These are phyloP conservation scores for Ranitomeya imitator DNA, from an alignment of 2,113 vertebrate genomes.

Conservation along the genomic window DNA sequence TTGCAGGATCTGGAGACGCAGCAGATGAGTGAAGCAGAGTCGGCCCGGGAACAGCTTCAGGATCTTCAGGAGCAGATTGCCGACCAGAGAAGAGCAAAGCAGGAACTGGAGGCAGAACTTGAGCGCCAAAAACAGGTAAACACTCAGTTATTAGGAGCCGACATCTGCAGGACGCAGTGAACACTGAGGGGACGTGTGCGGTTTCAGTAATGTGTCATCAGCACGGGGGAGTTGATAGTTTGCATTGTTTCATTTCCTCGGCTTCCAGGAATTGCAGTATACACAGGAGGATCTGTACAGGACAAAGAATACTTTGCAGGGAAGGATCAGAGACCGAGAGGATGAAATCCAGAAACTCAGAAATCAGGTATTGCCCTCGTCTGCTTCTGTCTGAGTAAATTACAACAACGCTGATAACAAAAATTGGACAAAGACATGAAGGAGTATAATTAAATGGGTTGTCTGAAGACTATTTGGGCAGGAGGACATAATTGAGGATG, in stretches of 20 bases:
- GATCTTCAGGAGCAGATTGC: conserved; percentile 86
- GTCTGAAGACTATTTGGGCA: too few relatives aligned
- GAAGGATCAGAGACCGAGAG: conserved; percentile 91
- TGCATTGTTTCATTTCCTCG: neutral
- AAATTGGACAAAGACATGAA: too few relatives aligned
- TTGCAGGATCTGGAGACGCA: conserved; percentile 88
- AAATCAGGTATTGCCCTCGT: conserved; percentile 80
- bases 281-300: conserved; percentile 89
- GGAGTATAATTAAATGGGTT: too few relatives aligned
- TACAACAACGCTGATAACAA: too few relatives aligned
- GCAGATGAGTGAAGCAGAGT: conserved; percentile 85
- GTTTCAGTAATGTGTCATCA: too few relatives aligned
- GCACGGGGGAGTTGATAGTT: too few relatives aligned
- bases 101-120: conserved; percentile 87
- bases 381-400: too few relatives aligned
- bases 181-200: too few relatives aligned
- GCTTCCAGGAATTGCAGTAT: conserved; percentile 85
- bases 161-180: too few relatives aligned
- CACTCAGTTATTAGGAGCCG: neutral
- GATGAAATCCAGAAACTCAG: conserved; percentile 98
- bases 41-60: conserved; percentile 84
- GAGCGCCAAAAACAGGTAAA: conserved; percentile 91
- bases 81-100: conserved; percentile 77
- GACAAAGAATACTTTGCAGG: conserved; percentile 87
- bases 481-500: too few relatives aligned